Percentiles rank a stretch among this genome's conserved stretches.
These are phyloP conservation scores for Octonoba sinensis DNA, from an alignment of 2,888 invertebrate genomes.

Conservation along the genomic window DNA sequence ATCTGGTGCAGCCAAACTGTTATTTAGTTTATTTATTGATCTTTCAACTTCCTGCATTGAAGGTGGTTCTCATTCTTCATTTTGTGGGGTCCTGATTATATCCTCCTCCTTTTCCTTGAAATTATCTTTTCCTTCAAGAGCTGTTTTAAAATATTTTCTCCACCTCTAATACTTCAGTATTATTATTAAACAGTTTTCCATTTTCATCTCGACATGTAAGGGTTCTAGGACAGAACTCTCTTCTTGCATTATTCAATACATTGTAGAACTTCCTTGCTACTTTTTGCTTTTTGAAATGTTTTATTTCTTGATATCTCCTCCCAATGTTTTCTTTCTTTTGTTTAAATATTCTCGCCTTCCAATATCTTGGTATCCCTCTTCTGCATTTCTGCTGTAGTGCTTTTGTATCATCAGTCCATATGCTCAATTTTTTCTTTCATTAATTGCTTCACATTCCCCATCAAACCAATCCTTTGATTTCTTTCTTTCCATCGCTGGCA, in stretches of 20 bases:
- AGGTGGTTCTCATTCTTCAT: background rate
- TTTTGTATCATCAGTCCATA: slow-evolving; percentile 8
- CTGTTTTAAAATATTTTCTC: too few relatives aligned
- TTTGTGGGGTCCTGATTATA: too few relatives aligned
- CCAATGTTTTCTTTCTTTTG: slow-evolving; percentile 4
- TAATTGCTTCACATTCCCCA: background rate
- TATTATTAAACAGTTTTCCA: background rate
- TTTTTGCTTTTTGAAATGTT: background rate
- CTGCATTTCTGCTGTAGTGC: background rate
- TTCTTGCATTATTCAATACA: background rate
- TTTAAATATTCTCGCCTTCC: background rate
- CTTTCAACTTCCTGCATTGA: background rate
- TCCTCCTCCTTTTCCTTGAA: background rate
- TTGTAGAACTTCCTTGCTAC: too few relatives aligned
- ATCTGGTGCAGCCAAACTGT: too few relatives aligned
- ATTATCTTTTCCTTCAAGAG: too few relatives aligned
- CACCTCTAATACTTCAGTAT: background rate
- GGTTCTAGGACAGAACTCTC: too few relatives aligned
- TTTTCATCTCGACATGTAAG: slow-evolving; percentile 1
- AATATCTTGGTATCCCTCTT: background rate
- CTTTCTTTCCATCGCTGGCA: too few relatives aligned
- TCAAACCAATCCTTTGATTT: slow-evolving; percentile 1
- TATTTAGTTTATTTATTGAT: too few relatives aligned
- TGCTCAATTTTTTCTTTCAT: background rate
- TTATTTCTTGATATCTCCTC: background rate